These are phyloP conservation scores for Taeniopygia guttata DNA, from an alignment of 2,797 vertebrate genomes.

Conservation along the genomic window DNA sequence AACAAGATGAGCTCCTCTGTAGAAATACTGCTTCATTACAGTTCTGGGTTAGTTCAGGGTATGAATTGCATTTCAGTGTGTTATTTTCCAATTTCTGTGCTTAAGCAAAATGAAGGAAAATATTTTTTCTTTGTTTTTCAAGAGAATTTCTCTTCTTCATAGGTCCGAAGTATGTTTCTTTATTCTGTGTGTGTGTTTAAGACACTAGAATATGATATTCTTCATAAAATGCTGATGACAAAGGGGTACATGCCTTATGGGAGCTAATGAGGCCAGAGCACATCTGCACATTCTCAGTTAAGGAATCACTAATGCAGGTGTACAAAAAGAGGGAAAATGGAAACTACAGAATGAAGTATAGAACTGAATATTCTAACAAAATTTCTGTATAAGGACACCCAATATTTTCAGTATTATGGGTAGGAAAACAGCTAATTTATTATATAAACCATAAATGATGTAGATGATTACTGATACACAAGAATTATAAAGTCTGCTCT, in stretches of 20 bases:
- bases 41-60: not conserved
- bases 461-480: not conserved
- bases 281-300: not conserved
- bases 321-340: not conserved
- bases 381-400: not conserved
- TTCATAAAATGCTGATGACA: not conserved
- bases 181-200: not conserved
- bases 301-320: not conserved
- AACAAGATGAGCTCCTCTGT: not conserved
- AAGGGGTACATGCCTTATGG: not conserved
- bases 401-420: not conserved
- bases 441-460: not conserved
- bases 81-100: not conserved
- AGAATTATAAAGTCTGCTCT: not conserved
- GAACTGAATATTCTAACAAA: not conserved
- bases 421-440: not conserved
- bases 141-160: not conserved
- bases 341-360: not conserved
- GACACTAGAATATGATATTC: not conserved
- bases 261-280: not conserved
- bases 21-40: not conserved
- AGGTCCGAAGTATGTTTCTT: not conserved
- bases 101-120: conserved; percentile 10
- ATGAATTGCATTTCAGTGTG: not conserved
- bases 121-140: not conserved